Conservation (phyloP, 2,113 vertebrate genomes). For the Pangasianodon gigas region DNA sequence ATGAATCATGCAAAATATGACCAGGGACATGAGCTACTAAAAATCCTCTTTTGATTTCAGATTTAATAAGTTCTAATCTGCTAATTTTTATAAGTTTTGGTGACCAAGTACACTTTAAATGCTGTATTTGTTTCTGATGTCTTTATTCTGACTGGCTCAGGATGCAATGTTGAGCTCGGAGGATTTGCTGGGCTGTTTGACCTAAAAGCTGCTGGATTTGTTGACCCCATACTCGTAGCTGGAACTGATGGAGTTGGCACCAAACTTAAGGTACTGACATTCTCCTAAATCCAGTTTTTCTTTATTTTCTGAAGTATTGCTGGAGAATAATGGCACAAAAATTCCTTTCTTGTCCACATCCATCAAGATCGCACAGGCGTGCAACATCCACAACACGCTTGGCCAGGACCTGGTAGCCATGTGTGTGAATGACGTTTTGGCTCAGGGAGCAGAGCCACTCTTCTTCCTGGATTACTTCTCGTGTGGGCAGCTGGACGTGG, state of each 20-base stretch:
- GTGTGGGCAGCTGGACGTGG: conserved; percentile 89
- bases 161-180: conserved; percentile 89
- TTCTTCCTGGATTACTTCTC: conserved; percentile 98
- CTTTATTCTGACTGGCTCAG: conserved; percentile 62
- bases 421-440: conserved; percentile 94
- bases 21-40: background rate
- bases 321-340: background rate
- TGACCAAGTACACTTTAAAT: background rate
- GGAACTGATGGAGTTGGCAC: conserved; percentile 97
- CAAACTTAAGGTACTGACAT: conserved; percentile 87
- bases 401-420: conserved; percentile 97
- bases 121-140: background rate
- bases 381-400: conserved; percentile 79
- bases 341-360: conserved; percentile 16
- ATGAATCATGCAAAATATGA: background rate
- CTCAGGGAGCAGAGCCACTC: conserved; percentile 93
- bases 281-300: background rate
- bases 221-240: conserved; percentile 89
- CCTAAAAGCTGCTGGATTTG: conserved; percentile 89
- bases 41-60: background rate
- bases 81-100: background rate
- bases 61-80: background rate
- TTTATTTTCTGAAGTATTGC: background rate
- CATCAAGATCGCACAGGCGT: conserved; percentile 85
- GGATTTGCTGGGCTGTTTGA: conserved; percentile 96